phyloP scores from a whole-genome alignment of 2,888 invertebrate genomes.

The Atethmia centrago region DNA sequence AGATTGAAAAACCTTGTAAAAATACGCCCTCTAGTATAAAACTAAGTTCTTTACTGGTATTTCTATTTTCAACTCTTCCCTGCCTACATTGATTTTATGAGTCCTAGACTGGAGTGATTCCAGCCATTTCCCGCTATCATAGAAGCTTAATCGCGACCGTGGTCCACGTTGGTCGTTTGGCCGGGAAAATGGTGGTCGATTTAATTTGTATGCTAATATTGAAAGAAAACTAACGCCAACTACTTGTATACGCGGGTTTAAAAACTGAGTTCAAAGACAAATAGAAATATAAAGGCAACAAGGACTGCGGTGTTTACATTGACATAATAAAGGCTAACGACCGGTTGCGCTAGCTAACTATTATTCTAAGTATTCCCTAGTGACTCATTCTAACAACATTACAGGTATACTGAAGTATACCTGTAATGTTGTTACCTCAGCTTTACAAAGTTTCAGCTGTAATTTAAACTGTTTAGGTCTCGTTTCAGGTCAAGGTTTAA shows the following conservation, averaged over 20 bases:
- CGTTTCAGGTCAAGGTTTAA: constrained; percentile 7
- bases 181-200: constrained; percentile 72
- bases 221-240: constrained; percentile 68
- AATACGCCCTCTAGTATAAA: not conserved
- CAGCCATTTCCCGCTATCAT: constrained; percentile 69
- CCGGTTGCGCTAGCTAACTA: not conserved
- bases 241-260: constrained; percentile 45
- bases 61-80: not conserved
- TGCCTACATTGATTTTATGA: constrained; percentile 39
- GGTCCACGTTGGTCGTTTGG: constrained; percentile 68
- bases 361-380: constrained; percentile 40
- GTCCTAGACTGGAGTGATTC: constrained; percentile 35
- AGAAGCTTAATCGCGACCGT: constrained; percentile 76
- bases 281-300: constrained; percentile 31
- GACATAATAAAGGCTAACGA: constrained; percentile 21
- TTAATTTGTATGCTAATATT: constrained; percentile 87
- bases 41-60: not conserved
- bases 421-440: not conserved
- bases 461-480: constrained; percentile 13
- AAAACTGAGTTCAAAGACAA: constrained; percentile 52
- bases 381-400: constrained; percentile 17
- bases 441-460: constrained; percentile 20
- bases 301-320: constrained; percentile 30
- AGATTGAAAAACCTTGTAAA: too few species aligned
- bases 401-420: too few species aligned